Base-by-base conservation (phyloP, 2,797 vertebrate genomes). In the Sebastes vulpes region DNA sequence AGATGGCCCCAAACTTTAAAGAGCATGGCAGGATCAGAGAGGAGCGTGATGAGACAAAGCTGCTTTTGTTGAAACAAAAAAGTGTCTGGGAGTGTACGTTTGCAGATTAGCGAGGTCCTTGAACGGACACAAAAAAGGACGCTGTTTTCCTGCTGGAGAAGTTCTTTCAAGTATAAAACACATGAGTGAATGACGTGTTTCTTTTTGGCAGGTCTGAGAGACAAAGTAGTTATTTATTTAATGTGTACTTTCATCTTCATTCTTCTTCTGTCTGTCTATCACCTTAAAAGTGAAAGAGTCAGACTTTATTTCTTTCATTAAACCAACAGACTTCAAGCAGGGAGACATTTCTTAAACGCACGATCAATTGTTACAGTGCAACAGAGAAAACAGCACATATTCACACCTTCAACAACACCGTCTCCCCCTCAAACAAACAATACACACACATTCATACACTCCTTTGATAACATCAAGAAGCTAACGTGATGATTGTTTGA, bases 361-460 rank as follows among this genome's bases (percentile, higher is more conserved):
- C 32, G 10, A 87, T 86, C 67, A 66, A 66, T 88, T 87, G 56
- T 81, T 69, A 56, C 68, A 67, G 31, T 32, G 52, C 29, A 65
- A 46, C 42, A 74, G 14, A 81, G 50, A 77, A 80, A 72, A 65
- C 50, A 68, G 60, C 77, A 71, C 66, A 73, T 65, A 84, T 83
- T 91, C 85, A 91, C 88, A 89, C 86, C 23, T 81, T 82, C 58
- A 74, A 31, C 75, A 76, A 84, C 89, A 84, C 52, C 23, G 58
- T 75, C 71, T 79, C 78, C 69, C 78, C 50, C 82, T 64, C 64
- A 60, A n/a, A 64, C 72, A 58, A 10, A n/a, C 68, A 64, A 18
- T 4, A 52, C 48, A 69, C 60, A 82, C 65, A 81, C 48, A 71
- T 54, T 52, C 66, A 79, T 56, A 64, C 65, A 50, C 67, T 12